These are phyloP conservation scores for Lasiurus cinereus DNA, from an alignment of 2,113 vertebrate genomes.

Conservation along the genomic window DNA sequence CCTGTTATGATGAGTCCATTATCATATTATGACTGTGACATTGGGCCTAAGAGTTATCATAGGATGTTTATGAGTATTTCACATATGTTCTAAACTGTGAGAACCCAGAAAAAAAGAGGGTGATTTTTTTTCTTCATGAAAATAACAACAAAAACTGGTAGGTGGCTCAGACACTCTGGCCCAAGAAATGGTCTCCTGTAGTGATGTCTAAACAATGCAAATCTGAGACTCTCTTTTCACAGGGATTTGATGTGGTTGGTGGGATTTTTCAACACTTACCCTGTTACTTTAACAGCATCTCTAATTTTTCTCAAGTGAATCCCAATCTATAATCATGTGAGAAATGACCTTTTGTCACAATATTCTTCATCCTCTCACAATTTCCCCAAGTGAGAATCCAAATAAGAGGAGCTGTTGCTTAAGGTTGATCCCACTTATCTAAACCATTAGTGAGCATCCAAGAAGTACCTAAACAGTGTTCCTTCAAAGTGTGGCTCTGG, in stretches of 20 bases:
- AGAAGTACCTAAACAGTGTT: neutral
- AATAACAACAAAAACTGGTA: neutral
- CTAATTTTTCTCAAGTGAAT: constrained; percentile 18
- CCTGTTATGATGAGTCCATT: neutral
- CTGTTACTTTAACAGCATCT: neutral
- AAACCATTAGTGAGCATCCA: neutral
- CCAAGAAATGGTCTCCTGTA: neutral
- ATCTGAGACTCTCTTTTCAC: neutral
- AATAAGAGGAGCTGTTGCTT: neutral
- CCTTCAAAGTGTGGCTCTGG: neutral
- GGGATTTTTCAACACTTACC: neutral
- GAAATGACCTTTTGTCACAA: neutral
- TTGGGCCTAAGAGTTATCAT: neutral
- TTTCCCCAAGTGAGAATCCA: neutral
- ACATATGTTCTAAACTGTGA: neutral
- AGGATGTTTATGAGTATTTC: neutral
- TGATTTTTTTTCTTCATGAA: neutral
- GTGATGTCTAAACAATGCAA: neutral
- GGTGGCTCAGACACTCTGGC: neutral
- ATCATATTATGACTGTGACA: neutral
- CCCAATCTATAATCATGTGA: neutral
- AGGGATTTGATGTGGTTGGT: neutral
- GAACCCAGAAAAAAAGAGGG: neutral
- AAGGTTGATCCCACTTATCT: neutral
- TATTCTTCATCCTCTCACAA: neutral